These are phyloP conservation scores for Epinotia brunnichana DNA, from an alignment of 2,888 invertebrate species.

Conservation along the genomic window DNA sequence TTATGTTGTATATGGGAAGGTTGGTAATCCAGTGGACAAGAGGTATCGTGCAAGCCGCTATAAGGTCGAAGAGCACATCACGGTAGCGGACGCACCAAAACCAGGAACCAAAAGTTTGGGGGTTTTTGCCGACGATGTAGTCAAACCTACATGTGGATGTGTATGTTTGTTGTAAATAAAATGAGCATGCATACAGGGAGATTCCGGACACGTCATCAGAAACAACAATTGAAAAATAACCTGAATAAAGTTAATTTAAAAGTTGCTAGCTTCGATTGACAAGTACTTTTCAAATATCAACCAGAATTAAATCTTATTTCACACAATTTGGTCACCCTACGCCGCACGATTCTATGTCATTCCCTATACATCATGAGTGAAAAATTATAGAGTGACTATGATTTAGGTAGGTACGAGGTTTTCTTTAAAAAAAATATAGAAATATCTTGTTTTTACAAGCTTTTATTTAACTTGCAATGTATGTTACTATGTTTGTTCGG, in stretches of 20 bases:
- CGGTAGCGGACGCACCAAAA: slow-evolving; percentile 44
- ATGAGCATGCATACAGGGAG: slow-evolving; percentile 1
- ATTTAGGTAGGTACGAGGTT: too few relatives aligned
- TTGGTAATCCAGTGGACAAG: slow-evolving; percentile 32
- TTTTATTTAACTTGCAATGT: too few relatives aligned
- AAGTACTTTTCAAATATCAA: background rate
- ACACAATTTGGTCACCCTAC: slow-evolving; percentile 1
- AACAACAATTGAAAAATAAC: background rate
- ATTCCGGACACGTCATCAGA: background rate
- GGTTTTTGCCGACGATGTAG: background rate
- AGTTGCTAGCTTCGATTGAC: background rate
- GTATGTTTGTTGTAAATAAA: background rate
- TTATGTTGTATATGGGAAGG: background rate
- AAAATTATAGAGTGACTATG: background rate
- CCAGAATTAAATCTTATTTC: background rate
- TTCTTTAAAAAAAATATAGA: too few relatives aligned
- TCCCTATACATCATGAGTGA: background rate
- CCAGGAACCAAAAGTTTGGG: background rate
- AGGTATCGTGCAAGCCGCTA: slow-evolving; percentile 57
- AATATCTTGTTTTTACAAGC: too few relatives aligned
- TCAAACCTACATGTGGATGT: slow-evolving; percentile 11
- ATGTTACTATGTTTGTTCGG: too few relatives aligned
- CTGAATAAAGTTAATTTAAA: background rate
- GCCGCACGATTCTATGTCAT: background rate
- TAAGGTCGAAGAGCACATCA: slow-evolving; percentile 60